Conservation (phyloP, 1,140 invertebrate species). For the Tetragnatha versicolor region DNA sequence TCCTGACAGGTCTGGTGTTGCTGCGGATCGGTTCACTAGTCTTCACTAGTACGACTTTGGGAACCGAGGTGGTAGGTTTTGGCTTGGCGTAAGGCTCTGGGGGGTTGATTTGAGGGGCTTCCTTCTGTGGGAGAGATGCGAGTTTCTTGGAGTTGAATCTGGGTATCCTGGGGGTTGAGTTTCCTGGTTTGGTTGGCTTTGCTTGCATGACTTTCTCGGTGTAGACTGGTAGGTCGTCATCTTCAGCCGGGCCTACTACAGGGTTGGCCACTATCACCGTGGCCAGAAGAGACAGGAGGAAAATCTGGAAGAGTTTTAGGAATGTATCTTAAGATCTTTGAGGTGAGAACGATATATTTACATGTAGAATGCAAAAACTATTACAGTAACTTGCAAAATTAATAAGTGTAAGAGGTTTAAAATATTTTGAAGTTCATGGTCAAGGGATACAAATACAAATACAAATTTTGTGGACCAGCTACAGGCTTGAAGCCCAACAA, state of each 20-base stretch:
- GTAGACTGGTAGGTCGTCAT: conserved; percentile 41
- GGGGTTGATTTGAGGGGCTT: neutral
- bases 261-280: conserved; percentile 23
- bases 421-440: no score
- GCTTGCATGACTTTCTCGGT: conserved; percentile 31
- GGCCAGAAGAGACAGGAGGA: neutral
- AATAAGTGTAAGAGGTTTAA: no score
- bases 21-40: neutral
- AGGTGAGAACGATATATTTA: no score
- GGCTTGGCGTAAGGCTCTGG: neutral
- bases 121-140: neutral
- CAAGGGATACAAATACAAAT: no score
- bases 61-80: neutral
- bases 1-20: conserved; percentile 6
- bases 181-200: conserved; percentile 19
- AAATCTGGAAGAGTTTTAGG: neutral
- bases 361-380: no score
- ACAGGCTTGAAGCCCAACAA: no score
- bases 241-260: neutral
- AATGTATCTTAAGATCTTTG: no score
- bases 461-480: no score
- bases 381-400: no score
- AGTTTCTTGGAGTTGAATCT: conserved; percentile 37
- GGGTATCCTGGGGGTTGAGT: conserved; percentile 6
- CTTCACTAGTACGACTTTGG: neutral